Evolutionary conservation across 2,888 invertebrate species (phyloP), one percentile per base, ranked within the genome.

Genomic region (Plagodis dolabraria): DNA sequence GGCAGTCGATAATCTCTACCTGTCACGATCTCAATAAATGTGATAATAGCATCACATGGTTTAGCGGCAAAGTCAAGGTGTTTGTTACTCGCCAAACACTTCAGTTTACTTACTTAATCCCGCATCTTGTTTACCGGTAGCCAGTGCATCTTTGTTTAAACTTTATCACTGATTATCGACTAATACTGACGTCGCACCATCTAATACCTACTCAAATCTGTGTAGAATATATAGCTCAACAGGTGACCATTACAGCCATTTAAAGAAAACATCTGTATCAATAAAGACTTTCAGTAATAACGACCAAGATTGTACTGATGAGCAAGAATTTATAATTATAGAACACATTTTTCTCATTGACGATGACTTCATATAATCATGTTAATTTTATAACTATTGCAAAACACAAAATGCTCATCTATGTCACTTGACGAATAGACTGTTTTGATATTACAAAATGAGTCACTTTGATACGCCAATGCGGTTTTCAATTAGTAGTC

Each of bases 31-130:
- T 79, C 68, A 57, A 66, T 74, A 76, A 74, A 77, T 79, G 79
- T 82, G 87, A 87, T 87, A 86, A 88, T 79, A 70, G 63, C 69
- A 84, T 89, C 87, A 88, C 87, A 87, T 85, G 86, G 71, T 64
- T 69, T 57, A 50, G 55, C 61, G 65, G 72, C 75, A 72, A 70
- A 62, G 71, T 67, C 70, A 64, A 48, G 52, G 53, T 57, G 57
- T 61, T 60, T 64, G 62, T 59, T 57, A 51, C 36, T 57, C 40
- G 46, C 51, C 51, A 60, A 57, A 62, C 56, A 53, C 22, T n/a
- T 33, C 38, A 54, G 54, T 52, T 57, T 51, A 54, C 10, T 8
- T 40, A 40, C 48, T 34, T 44, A 43, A 50, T 43, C 46, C 43
- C 46, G 12, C 8, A 44, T 53, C 44, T 52, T 47, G 49, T n/a